Evolutionary conservation across 1,140 invertebrate species (phyloP), one percentile per base, ranked within the genome.

Genomic region (Holotrichia oblita): DNA sequence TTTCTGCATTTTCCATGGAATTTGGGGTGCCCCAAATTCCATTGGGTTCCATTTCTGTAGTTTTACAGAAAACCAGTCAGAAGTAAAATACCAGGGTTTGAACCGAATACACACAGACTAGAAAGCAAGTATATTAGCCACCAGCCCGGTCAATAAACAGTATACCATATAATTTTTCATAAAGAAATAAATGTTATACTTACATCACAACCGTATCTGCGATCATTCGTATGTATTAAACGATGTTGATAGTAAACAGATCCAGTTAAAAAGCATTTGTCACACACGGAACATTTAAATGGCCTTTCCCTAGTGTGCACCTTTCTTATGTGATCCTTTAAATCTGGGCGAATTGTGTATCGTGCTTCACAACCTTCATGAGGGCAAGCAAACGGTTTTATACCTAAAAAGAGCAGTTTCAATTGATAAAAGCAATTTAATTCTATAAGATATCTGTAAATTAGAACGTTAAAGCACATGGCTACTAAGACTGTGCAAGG

Each of bases 211-310:
- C 90, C 91, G 84, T 94, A 94, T 24, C 94, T 92, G 64, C 93
- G 86, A 86, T 97, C 95, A 0, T 95, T 94, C 0, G 93, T 94
- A 84, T 96, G 94, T 55, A 94, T 94, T 0, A 94, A 87, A 81
- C 93, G 89, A 87, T 95, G 91, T 80, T 94, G 93, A 77, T 93
- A 92, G 69, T 92, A 91, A 14, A 93, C 92, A 6, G 92, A 93
- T 0, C 92, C 93, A 3, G 93, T 93, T 0, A 93, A 89, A 81
- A 94, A 95, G 20, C 91, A 90, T 83, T 94, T 94, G 40, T 91
- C 90, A 82, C 93, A 94, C 8, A 93, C 89, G 24, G 89, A 87
- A 77, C 93, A 94, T 76, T 92, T 90, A 83, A 93, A 94, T 6
- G 93, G 93, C 2, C 93, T 88, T 78, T 94, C 91, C 4, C 93